phyloP scores from a whole-genome alignment of 2,888 invertebrate species.

The Sabatieria punctata region DNA sequence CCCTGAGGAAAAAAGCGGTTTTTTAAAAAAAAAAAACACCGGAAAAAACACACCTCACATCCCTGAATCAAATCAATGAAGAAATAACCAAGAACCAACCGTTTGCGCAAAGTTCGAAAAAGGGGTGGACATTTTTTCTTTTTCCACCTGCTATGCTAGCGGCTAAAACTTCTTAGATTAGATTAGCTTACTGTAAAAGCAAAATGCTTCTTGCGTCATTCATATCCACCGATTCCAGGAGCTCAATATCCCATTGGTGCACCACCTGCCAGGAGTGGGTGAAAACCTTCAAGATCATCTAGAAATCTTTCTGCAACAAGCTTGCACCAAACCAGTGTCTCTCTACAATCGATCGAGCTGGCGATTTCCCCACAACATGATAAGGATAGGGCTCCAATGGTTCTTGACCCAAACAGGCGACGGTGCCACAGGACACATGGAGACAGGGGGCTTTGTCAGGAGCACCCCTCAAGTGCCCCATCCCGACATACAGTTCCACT shows the following conservation, averaged over 20 bases:
- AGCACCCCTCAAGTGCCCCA: conserved; percentile 27
- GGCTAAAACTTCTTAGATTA: too few relatives aligned
- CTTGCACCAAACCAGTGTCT: conserved; percentile 35
- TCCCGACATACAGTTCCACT: conserved; percentile 40
- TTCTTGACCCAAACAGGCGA: conserved; percentile 32
- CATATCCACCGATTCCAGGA: too few relatives aligned
- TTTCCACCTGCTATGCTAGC: too few relatives aligned
- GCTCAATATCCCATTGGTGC: conserved; percentile 37
- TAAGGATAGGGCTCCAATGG: conserved; percentile 38
- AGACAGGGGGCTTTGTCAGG: conserved; percentile 38
- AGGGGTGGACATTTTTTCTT: too few relatives aligned
- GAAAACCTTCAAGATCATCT: conserved; percentile 61
- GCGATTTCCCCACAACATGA: conserved; percentile 40
- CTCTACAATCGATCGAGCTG: conserved; percentile 36
- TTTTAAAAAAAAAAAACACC: too few relatives aligned
- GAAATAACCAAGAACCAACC: too few relatives aligned
- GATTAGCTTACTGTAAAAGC: too few relatives aligned
- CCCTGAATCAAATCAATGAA: too few relatives aligned
- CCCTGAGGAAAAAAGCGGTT: too few relatives aligned
- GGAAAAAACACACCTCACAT: too few relatives aligned
- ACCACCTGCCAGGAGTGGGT: conserved; percentile 51
- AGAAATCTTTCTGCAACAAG: conserved; percentile 41
- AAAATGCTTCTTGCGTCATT: too few relatives aligned
- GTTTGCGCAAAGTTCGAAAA: too few relatives aligned
- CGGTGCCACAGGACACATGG: conserved; percentile 38